Percentiles rank a stretch among this genome's conserved stretches.
Evolutionary conservation across 2,888 invertebrate genomes (phyloP).

Genomic region (Peribatodes rhomboidaria): DNA sequence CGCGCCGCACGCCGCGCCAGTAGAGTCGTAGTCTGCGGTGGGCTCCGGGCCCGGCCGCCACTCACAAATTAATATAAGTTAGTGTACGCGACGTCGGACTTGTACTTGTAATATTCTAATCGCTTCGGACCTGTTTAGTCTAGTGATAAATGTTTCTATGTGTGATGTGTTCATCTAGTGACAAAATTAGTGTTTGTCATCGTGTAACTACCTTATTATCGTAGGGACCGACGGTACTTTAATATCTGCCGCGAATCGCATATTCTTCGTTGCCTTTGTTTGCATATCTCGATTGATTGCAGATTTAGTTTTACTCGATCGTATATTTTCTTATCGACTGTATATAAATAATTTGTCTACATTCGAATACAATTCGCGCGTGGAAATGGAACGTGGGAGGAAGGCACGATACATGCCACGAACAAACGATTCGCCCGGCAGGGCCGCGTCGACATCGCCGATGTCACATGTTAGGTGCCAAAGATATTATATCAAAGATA

Average conservation of each 20-base stretch:
- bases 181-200: slow-evolving; percentile 77
- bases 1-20: slow-evolving; percentile 71
- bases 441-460: slow-evolving; percentile 34
- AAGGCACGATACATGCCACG: slow-evolving; percentile 61
- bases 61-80: slow-evolving; percentile 83
- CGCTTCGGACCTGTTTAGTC: slow-evolving; percentile 79
- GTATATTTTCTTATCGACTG: slow-evolving; percentile 54
- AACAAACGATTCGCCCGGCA: slow-evolving; percentile 57
- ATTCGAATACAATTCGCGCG: slow-evolving; percentile 47
- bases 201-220: slow-evolving; percentile 59
- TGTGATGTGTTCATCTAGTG: slow-evolving; percentile 84
- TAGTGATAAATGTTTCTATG: slow-evolving; percentile 82
- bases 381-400: slow-evolving; percentile 43
- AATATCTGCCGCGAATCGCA: slow-evolving; percentile 63
- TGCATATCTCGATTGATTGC: slow-evolving; percentile 67
- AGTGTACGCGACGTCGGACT: slow-evolving; percentile 71
- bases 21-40: slow-evolving; percentile 47
- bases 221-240: slow-evolving; percentile 72
- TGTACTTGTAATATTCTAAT: slow-evolving; percentile 68
- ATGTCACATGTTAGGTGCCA: slow-evolving; percentile 78
- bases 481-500: slow-evolving; percentile 85
- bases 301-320: slow-evolving; percentile 59
- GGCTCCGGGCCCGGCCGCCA: slow-evolving; percentile 71
- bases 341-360: slow-evolving; percentile 50
- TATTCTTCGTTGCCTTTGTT: slow-evolving; percentile 75